phyloP scores from a whole-genome alignment of 1,140 invertebrate species.

The Yoshiicerus persimilis region DNA sequence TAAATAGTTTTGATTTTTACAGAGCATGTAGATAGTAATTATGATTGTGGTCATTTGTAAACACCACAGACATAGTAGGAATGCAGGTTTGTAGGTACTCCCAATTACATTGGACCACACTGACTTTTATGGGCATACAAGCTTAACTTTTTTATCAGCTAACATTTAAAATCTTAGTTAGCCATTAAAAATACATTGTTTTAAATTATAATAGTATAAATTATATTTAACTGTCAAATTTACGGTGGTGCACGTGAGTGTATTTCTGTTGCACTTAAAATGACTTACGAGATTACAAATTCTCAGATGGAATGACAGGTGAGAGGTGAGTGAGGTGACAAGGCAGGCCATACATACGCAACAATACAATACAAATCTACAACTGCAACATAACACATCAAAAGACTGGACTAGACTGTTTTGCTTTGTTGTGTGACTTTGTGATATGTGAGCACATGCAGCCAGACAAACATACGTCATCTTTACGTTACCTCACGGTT shows the following conservation, averaged over 20 bases:
- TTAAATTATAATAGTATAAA: conserved; percentile 15
- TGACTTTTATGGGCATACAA: background rate
- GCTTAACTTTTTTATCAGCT: background rate
- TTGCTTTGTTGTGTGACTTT: background rate
- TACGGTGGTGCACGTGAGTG: background rate
- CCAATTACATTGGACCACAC: background rate
- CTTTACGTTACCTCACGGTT: background rate
- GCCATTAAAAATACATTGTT: conserved; percentile 9
- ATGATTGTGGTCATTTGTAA: background rate
- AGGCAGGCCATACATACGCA: background rate
- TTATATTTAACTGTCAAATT: background rate
- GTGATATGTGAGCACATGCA: background rate
- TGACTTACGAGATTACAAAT: conserved; percentile 4
- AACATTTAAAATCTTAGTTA: background rate
- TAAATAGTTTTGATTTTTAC: background rate
- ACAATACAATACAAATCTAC: background rate
- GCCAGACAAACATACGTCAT: background rate
- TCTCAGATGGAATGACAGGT: background rate
- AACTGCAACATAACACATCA: background rate
- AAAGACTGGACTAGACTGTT: background rate
- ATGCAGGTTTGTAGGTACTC: too few species aligned
- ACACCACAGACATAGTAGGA: too few species aligned
- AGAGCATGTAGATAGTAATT: background rate
- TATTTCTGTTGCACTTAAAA: conserved; percentile 14
- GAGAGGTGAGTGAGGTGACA: conserved; percentile 10